These are phyloP conservation scores for Callionymus lyra DNA, from an alignment of 2,113 vertebrate species.

Conservation along the genomic window DNA sequence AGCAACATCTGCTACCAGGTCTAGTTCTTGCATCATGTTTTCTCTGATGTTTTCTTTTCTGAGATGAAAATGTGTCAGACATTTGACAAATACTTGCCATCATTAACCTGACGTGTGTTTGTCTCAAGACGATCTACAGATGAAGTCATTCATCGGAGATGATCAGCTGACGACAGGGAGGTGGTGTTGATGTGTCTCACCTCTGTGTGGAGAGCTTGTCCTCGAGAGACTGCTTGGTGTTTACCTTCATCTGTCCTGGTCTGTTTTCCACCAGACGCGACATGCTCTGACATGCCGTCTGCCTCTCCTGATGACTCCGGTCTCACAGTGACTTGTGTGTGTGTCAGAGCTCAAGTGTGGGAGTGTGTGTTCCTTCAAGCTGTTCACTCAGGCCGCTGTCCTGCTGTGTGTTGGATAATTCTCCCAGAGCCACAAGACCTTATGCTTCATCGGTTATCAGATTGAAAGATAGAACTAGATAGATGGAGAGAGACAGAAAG, in stretches of 20 bases:
- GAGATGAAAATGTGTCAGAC: neutral
- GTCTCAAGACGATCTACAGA: too few relatives aligned
- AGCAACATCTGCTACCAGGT: too few relatives aligned
- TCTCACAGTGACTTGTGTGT: conserved; percentile 17
- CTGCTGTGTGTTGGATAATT: conserved; percentile 29
- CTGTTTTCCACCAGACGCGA: conserved; percentile 16
- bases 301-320: conserved; percentile 16
- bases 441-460: too few relatives aligned
- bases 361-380: conserved; percentile 11
- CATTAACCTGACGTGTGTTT: neutral
- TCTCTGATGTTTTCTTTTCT: conserved; percentile 2
- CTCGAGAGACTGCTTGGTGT: conserved; percentile 27
- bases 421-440: neutral
- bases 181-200: too few relatives aligned
- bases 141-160: too few relatives aligned
- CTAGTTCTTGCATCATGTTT: too few relatives aligned
- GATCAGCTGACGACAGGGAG: too few relatives aligned
- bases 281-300: conserved; percentile 40
- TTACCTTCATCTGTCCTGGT: conserved; percentile 11
- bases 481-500: too few relatives aligned
- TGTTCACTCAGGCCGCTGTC: conserved; percentile 10
- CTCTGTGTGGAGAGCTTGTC: too few relatives aligned
- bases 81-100: neutral
- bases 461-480: too few relatives aligned
- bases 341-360: conserved; percentile 15